These are phyloP conservation scores for Chlorocebus sabaeus DNA, from an alignment of 2,113 vertebrate genomes.

Conservation along the genomic window DNA sequence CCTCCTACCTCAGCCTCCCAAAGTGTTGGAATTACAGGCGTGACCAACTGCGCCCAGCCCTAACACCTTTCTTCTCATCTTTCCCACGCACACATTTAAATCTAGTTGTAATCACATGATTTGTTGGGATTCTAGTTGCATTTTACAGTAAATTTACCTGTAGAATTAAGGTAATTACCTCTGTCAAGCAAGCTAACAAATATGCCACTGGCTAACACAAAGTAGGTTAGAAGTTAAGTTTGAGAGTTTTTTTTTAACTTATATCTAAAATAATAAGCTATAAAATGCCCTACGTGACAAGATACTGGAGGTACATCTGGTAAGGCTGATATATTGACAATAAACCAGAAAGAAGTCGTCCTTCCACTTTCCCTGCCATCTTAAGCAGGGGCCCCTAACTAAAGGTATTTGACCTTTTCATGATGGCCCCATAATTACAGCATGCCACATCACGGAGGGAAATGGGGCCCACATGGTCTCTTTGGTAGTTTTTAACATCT, in stretches of 20 bases:
- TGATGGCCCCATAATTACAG: not conserved
- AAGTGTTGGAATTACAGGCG: too few relatives aligned
- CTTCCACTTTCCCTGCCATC: too few relatives aligned
- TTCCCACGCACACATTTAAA: not conserved
- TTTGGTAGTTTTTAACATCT: not conserved
- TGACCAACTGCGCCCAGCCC: too few relatives aligned
- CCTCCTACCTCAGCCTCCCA: too few relatives aligned
- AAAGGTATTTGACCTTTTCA: not conserved
- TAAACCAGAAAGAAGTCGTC: not conserved
- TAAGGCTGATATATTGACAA: not conserved
- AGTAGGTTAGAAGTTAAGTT: not conserved
- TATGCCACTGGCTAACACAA: not conserved
- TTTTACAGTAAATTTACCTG: not conserved
- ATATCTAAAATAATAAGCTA: not conserved
- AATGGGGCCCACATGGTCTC: not conserved
- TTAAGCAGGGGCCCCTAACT: not conserved
- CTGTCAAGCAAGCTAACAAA: not conserved
- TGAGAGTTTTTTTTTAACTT: not conserved
- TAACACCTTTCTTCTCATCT: not conserved
- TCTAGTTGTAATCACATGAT: not conserved
- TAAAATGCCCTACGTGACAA: not conserved
- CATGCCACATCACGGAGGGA: not conserved
- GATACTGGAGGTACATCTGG: not conserved
- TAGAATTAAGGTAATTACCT: not conserved
- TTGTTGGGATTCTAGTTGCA: not conserved